phyloP scores from a whole-genome alignment of 2,888 invertebrate genomes.

The Heliconius cydno region DNA sequence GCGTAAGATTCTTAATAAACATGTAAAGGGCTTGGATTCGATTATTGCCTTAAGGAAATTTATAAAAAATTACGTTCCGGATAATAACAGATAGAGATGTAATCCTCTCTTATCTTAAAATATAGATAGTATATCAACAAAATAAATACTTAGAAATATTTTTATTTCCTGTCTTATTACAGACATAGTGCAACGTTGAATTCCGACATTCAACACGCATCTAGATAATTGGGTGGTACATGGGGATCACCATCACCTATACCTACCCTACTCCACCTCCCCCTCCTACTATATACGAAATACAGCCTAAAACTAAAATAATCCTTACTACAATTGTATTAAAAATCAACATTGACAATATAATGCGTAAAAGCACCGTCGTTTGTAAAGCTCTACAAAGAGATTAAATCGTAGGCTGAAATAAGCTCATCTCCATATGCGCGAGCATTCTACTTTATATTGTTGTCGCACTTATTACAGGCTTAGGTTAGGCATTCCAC shows the following conservation, averaged over 20 bases:
- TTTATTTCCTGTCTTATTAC: background rate
- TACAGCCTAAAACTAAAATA: too few relatives aligned
- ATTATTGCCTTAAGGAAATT: background rate
- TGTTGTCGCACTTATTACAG: background rate
- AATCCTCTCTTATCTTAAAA: too few relatives aligned
- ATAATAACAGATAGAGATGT: too few relatives aligned
- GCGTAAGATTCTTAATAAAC: background rate
- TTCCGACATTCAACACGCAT: too few relatives aligned
- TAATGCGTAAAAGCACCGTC: background rate
- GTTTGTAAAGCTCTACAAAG: background rate
- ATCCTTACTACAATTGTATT: background rate
- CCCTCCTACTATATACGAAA: too few relatives aligned
- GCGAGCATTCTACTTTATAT: background rate
- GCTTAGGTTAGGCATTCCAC: background rate
- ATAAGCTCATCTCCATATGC: constrained; percentile 18
- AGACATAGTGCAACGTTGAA: background rate
- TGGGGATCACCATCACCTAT: too few relatives aligned
- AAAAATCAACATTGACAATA: background rate
- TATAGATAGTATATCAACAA: too few relatives aligned
- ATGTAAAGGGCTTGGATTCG: background rate
- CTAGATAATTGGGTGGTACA: too few relatives aligned
- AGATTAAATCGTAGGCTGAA: background rate
- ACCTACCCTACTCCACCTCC: too few relatives aligned
- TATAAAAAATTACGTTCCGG: too few relatives aligned
- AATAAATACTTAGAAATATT: too few relatives aligned